phyloP scores from a whole-genome alignment of 2,113 vertebrate species.

The Lontra canadensis region DNA sequence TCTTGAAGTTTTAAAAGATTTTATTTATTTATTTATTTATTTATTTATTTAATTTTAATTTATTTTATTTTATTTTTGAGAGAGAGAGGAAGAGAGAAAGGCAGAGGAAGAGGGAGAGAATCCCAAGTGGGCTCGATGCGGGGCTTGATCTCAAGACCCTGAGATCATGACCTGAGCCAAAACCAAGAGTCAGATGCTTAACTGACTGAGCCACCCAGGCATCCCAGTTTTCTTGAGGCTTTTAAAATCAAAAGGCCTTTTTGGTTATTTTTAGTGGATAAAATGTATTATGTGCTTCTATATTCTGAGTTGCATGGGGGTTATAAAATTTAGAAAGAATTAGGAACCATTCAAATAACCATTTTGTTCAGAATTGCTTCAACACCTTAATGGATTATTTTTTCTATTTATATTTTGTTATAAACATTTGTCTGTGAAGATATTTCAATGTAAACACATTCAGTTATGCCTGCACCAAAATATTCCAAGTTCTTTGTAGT shows the following conservation, averaged over 20 bases:
- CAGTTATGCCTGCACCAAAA: neutral
- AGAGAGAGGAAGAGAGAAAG: neutral
- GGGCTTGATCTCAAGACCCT: neutral
- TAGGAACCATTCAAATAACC: neutral
- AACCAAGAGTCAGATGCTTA: neutral
- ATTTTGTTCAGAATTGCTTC: conserved; percentile 39
- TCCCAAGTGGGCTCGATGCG: neutral
- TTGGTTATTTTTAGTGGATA: neutral
- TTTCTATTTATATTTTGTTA: neutral
- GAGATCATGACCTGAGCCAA: neutral
- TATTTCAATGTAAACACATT: conserved; percentile 10
- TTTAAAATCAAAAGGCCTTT: neutral
- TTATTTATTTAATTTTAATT: too few species aligned
- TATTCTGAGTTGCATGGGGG: neutral
- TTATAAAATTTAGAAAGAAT: conserved; percentile 19
- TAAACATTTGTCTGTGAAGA: neutral
- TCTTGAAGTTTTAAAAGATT: neutral
- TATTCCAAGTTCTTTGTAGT: neutral
- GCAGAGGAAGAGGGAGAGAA: neutral
- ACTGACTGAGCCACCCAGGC: neutral
- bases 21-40: neutral
- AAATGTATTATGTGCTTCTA: neutral
- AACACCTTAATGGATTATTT: neutral
- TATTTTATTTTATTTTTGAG: neutral
- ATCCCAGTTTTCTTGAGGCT: neutral